phyloP scores from a whole-genome alignment of 2,888 invertebrate genomes.

The Ctenicera cuprea region DNA sequence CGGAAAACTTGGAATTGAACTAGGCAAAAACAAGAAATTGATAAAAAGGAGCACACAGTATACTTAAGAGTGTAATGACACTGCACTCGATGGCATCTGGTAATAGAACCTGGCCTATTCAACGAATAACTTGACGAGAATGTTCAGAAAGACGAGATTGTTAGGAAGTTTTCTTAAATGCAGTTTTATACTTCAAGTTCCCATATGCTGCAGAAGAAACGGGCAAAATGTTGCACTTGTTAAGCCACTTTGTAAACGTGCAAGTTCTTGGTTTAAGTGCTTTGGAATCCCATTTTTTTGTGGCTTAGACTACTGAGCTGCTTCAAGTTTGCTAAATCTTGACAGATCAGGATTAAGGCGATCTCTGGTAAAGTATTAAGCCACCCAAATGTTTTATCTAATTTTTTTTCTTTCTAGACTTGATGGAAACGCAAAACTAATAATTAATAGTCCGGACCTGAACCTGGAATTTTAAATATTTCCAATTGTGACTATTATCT shows the following conservation, averaged over 20 bases:
- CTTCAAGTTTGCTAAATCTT: too few relatives aligned
- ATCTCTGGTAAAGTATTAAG: too few relatives aligned
- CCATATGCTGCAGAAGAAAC: conserved; percentile 13
- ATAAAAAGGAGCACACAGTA: neutral
- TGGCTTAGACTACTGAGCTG: too few relatives aligned
- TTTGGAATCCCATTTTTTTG: neutral
- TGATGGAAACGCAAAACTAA: too few relatives aligned
- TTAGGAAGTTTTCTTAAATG: conserved; percentile 9
- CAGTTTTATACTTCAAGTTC: conserved; percentile 13
- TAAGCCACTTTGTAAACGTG: neutral
- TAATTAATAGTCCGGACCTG: too few relatives aligned
- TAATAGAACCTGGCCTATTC: conserved; percentile 13
- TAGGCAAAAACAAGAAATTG: neutral
- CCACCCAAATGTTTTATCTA: too few relatives aligned
- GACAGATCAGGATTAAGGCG: too few relatives aligned
- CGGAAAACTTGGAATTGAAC: neutral
- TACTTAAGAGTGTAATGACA: conserved; percentile 26
- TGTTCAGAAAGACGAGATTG: conserved; percentile 24
- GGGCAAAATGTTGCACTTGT: conserved; percentile 7
- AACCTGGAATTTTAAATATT: too few relatives aligned
- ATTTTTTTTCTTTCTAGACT: too few relatives aligned
- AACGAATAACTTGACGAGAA: conserved; percentile 21
- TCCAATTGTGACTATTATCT: too few relatives aligned
- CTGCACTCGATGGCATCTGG: conserved; percentile 19
- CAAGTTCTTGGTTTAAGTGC: too few relatives aligned